Conservation (phyloP, 30 jellyfish, hydroid and myxozoan species). For the Nemopilema nomurai region DNA sequence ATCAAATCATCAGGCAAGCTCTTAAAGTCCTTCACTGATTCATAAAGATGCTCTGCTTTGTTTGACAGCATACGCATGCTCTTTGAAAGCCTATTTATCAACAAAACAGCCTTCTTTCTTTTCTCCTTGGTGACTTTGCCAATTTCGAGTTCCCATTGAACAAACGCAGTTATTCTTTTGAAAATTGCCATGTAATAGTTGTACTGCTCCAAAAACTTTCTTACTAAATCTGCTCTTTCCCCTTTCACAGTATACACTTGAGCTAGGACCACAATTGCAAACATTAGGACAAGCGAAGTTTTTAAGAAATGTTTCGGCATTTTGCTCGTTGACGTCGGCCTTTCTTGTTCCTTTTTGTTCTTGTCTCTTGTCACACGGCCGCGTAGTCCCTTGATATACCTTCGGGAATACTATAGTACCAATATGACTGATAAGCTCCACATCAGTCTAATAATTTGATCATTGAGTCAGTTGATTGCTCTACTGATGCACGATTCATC, state of each 20-base stretch:
- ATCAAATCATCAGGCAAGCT: constrained; percentile 45
- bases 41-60: constrained; percentile 59
- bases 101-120: constrained; percentile 34
- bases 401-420: too few species aligned
- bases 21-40: constrained; percentile 16
- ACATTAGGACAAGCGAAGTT: background rate
- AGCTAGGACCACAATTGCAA: background rate
- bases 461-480: background rate
- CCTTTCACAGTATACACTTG: background rate
- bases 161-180: constrained; percentile 32
- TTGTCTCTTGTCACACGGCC: too few species aligned
- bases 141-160: constrained; percentile 71
- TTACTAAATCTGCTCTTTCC: constrained; percentile 14
- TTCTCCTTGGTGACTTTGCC: constrained; percentile 45
- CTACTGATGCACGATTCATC: background rate
- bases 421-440: too few species aligned
- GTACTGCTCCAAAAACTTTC: constrained; percentile 53
- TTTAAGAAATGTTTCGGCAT: background rate
- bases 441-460: too few species aligned
- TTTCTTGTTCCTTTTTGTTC: too few species aligned
- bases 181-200: constrained; percentile 70
- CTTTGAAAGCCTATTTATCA: constrained; percentile 45
- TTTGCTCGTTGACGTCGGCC: background rate
- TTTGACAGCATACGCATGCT: constrained; percentile 25
- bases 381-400: too few species aligned